Evolutionary conservation across 1,140 invertebrate species (phyloP), one percentile per base, ranked within the genome.

Genomic region (Drosophila repleta): DNA sequence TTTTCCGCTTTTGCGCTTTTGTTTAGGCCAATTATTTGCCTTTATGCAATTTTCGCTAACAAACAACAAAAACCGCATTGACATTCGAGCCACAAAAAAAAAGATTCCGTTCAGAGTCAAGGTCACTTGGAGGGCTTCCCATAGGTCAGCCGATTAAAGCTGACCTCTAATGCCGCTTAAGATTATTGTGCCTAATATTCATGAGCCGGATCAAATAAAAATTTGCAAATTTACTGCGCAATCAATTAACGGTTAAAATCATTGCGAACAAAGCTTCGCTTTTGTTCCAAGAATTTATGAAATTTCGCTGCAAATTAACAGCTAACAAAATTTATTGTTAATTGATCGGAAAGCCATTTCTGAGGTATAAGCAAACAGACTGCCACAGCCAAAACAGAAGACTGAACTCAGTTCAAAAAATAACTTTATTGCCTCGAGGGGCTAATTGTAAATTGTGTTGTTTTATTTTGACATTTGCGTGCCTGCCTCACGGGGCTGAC

Each of bases 21-120:
- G 74, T 81, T 84, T 43, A 41, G 35, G 61, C 45, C 68, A 85
- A 85, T 85, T 87, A 68, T 70, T 66, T 51, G 18, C 62, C 55
- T 81, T 85, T 78, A 78, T 81, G 78, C 78, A 87, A 85, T 62
- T 75, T 69, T 66, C 52, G 46, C 71, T 69, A 57, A 39, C 43
- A 32, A 26, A 55, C n/a, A 52, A 58, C 45, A 41, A 53, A 65
- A 52, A 58, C 7, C 53, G 18, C 53, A 18, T 35, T 37, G 29
- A 68, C 55, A 55, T 64, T 65, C 62, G 43, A 48, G 43, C 49
- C 49, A 53, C 29, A 45, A 4, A 39, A 37, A 56, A 2, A 35
- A 35, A 35, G 6, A 60, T 49, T 48, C 48, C 56, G 66, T 75
- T 85, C 74, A 85, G 37, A 87, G 83, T 88, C 83, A 87, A 82